These are phyloP conservation scores for Cercopithecus diana DNA, from an alignment of 2,797 vertebrate species.

Conservation along the genomic window DNA sequence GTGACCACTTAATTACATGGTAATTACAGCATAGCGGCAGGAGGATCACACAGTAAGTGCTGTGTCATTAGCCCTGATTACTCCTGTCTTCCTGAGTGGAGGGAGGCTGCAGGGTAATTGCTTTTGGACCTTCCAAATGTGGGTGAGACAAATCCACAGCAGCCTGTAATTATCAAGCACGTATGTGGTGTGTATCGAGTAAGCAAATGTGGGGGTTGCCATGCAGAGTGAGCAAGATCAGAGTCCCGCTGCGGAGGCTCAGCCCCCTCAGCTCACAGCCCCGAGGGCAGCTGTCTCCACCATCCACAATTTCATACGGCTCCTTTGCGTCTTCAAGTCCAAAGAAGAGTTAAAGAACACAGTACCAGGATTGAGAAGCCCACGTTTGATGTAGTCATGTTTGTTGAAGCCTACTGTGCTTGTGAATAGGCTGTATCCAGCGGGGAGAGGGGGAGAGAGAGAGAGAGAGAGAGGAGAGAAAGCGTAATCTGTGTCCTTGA, in stretches of 20 bases:
- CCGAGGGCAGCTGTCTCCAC: fast-evolving
- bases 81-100: not conserved
- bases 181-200: not conserved
- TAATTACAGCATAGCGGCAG: not conserved
- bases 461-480: not conserved
- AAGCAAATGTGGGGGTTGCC: not conserved
- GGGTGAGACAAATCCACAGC: not conserved
- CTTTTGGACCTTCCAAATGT: not conserved
- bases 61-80: not conserved
- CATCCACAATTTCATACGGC: fast-evolving
- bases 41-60: not conserved
- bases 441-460: not conserved
- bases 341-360: not conserved
- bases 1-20: constrained; percentile 70
- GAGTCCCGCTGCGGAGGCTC: not conserved
- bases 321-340: not conserved
- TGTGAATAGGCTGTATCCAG: no score
- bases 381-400: fast-evolving
- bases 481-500: fast-evolving
- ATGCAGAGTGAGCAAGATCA: not conserved
- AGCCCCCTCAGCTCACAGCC: fast-evolving
- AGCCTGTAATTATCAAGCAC: constrained; percentile 53
- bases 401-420: not conserved
- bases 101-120: not conserved
- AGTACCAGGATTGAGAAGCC: not conserved